These are phyloP conservation scores for Argyresthia goedartella DNA, from an alignment of 2,888 invertebrate species.

Conservation along the genomic window DNA sequence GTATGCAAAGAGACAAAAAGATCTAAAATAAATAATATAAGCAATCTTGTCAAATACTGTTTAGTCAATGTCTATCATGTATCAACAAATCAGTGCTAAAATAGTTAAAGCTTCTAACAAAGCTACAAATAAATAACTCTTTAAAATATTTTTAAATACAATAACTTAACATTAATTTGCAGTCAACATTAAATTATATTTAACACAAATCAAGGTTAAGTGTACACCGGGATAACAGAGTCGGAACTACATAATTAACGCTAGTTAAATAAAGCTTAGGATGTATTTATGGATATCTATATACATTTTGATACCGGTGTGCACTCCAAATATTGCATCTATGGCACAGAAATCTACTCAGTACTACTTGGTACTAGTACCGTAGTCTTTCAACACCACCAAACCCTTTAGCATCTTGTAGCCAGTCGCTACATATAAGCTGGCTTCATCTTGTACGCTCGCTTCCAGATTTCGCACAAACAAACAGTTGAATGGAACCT, in stretches of 20 bases:
- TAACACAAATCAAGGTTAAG: slow-evolving; percentile 25
- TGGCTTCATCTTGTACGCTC: slow-evolving; percentile 93
- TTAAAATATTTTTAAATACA: slow-evolving; percentile 66
- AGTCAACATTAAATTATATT: slow-evolving; percentile 51
- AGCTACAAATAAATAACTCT: slow-evolving; percentile 70
- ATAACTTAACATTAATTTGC: slow-evolving; percentile 64
- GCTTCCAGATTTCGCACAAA: slow-evolving; percentile 96
- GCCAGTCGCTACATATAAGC: slow-evolving; percentile 81
- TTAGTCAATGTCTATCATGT: slow-evolving; percentile 7
- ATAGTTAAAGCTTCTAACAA: slow-evolving; percentile 59
- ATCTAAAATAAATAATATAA: slow-evolving; percentile 41
- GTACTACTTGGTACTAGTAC: slow-evolving; percentile 5
- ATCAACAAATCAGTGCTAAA: slow-evolving; percentile 38
- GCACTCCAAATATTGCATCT: slow-evolving; percentile 19
- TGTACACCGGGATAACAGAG: slow-evolving; percentile 21
- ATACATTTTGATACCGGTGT: slow-evolving; percentile 16
- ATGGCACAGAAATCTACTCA: slow-evolving; percentile 53
- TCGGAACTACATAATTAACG: background rate
- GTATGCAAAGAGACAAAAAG: too few relatives aligned
- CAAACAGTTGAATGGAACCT: slow-evolving; percentile 96
- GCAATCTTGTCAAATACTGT: slow-evolving; percentile 56
- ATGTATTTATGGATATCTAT: background rate
- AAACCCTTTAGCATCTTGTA: slow-evolving; percentile 34
- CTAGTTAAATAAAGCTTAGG: slow-evolving; percentile 1
- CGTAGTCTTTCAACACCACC: background rate